Conservation (phyloP, 2,113 vertebrate genomes). For the Strix aluco region DNA sequence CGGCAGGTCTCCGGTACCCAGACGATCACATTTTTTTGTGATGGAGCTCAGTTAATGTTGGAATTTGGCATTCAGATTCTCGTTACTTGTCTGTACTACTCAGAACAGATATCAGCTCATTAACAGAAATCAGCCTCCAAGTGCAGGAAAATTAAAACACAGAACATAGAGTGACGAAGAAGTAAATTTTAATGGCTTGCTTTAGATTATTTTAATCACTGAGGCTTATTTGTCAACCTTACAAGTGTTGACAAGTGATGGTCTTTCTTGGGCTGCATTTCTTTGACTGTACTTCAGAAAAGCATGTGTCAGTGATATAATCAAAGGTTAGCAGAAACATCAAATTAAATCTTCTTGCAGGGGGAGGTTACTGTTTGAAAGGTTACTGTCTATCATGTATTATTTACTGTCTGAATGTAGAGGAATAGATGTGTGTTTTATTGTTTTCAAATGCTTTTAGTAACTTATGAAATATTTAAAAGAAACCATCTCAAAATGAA, state of each 20-base stretch:
- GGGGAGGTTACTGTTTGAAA: neutral
- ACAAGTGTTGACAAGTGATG: neutral
- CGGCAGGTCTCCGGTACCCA: accelerated
- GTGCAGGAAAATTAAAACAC: neutral
- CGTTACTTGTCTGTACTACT: neutral
- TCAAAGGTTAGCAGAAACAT: slow-evolving; percentile 26
- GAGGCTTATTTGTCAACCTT: neutral
- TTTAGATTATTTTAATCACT: neutral
- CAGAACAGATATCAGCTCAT: neutral
- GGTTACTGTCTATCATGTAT: neutral
- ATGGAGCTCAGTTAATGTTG: neutral
- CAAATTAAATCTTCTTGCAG: slow-evolving; percentile 28
- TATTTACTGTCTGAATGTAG: neutral
- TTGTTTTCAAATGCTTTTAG: slow-evolving; percentile 42
- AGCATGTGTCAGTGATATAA: neutral
- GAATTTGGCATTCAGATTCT: neutral
- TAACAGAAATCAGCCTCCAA: neutral
- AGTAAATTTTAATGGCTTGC: neutral
- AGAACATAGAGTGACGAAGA: neutral
- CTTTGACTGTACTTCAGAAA: slow-evolving; percentile 1
- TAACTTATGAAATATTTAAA: slow-evolving; percentile 21
- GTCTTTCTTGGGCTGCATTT: neutral
- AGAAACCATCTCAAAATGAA: slow-evolving; percentile 1
- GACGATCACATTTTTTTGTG: neutral
- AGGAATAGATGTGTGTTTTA: neutral